A percentile compares a stretch with the other conserved stretches of the same genome.
phyloP scores from a whole-genome alignment of 2,888 invertebrate genomes.

The Pollenia griseotomentosa region DNA sequence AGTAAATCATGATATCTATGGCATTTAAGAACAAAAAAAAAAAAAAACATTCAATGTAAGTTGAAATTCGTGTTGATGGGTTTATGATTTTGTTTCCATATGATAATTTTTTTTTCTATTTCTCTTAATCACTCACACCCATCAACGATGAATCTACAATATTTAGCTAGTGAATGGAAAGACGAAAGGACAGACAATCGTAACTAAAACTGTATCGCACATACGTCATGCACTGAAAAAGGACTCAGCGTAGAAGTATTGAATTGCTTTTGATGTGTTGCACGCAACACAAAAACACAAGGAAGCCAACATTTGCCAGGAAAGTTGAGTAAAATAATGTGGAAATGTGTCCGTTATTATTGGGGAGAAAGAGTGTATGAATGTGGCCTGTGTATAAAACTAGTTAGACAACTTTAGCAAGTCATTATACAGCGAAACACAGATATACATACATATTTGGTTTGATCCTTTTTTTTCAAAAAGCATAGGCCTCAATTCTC shows the following conservation, averaged over 20 bases:
- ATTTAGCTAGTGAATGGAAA: not conserved
- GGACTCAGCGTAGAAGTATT: conserved; percentile 31
- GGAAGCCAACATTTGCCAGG: not conserved
- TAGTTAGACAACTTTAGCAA: not conserved
- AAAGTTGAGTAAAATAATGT: not conserved
- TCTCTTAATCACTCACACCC: conserved; percentile 10
- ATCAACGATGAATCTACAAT: conserved; percentile 22
- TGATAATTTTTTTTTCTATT: conserved; percentile 26
- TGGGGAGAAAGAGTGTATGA: not conserved
- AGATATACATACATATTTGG: not conserved
- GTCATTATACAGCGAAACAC: conserved; percentile 7
- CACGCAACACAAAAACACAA: not conserved
- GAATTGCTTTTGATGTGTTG: conserved; percentile 37
- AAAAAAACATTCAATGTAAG: conserved; percentile 19
- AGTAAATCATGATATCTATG: conserved; percentile 2
- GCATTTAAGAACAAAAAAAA: not conserved
- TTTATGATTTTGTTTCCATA: conserved; percentile 50
- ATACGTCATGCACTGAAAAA: not conserved
- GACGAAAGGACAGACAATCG: conserved; percentile 1
- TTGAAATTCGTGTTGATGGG: conserved; percentile 41
- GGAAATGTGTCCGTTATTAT: no score
- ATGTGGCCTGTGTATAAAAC: not conserved
- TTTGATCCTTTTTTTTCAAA: not conserved
- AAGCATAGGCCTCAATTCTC: not conserved
- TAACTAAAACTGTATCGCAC: conserved; percentile 26